phyloP scores from a whole-genome alignment of 2,797 vertebrate species.

The Melanotaenia boesemani region DNA sequence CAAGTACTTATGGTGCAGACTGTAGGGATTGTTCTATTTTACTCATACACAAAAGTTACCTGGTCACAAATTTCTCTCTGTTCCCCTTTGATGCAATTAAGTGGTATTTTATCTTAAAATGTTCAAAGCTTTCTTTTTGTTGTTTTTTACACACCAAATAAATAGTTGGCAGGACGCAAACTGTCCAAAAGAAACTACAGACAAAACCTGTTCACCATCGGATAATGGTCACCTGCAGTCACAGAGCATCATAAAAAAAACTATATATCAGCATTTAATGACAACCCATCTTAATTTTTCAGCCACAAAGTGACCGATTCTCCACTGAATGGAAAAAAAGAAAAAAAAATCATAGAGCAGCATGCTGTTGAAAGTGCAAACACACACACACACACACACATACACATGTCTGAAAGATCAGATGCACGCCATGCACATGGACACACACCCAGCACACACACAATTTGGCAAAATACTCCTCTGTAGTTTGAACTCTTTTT shows the following conservation, averaged over 20 bases:
- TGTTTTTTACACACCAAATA: conserved; percentile 26
- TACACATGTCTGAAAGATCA: conserved; percentile 75
- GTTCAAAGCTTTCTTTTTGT: conserved; percentile 16
- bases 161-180: conserved; percentile 26
- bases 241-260: conserved; percentile 21
- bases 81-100: conserved; percentile 4
- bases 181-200: conserved; percentile 13
- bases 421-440: conserved; percentile 72
- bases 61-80: background rate
- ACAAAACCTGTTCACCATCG: conserved; percentile 13
- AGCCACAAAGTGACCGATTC: conserved; percentile 82
- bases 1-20: conserved; percentile 5
- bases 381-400: conserved; percentile 61
- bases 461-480: conserved; percentile 92
- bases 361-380: conserved; percentile 91
- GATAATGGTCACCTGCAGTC: conserved; percentile 8
- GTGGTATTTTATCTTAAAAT: conserved; percentile 28
- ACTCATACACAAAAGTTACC: conserved; percentile 1
- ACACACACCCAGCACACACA: conserved; percentile 74
- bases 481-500: conserved; percentile 51
- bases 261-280: conserved; percentile 26
- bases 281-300: conserved; percentile 13
- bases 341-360: conserved; percentile 86
- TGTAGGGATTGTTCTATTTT: background rate
- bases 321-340: conserved; percentile 55